Evolutionary conservation across 35 echinoderm and acorn worm species (phyloP), one percentile per base, ranked within the genome.

Genomic region (Stichopus chloronotus): DNA sequence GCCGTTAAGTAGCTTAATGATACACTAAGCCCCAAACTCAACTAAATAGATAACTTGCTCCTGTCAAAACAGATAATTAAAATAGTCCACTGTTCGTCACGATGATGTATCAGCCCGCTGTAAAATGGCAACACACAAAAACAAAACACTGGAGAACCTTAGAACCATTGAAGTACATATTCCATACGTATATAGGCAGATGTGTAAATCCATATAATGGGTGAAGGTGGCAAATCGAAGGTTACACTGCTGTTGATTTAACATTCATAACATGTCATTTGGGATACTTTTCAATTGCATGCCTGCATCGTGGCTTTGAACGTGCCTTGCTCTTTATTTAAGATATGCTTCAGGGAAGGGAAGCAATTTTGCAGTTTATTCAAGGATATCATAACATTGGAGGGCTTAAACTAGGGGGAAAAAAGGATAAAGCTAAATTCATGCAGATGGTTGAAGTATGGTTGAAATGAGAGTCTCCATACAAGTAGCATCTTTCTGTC

Each of bases 61-160:
- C 69, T 74, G 69, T 74, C 14, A 74, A 74, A 74, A 74, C 69
- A 74, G 69, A n/a, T 74, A 74, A 74, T 74, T 74, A 74, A 74
- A 74, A 74, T 74, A 74, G 69, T 74, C 14, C 69, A 74, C 69
- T 74, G 69, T 74, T 14, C 22, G 19, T 74, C 19, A 74, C 69
- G 69, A 74, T 74, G 17, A 74, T 74, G 69, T 3, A 43, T 43
- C 30, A 14, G 69, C 69, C 69, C 22, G 69, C 14, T 20, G 69
- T 74, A 74, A 74, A 16, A 74, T 14, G 30, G 30, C 30, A 43
- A 43, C 30, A 43, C 30, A 3, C 30, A 43, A 43, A 43, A 43
- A 43, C 30, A 43, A 43, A 43, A 43, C 30, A 43, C 30, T 43
- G 30, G 30, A 43, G 30, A 43, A 43, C 30, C 30, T 43, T 43